Base-by-base conservation (phyloP, 1,140 invertebrate species). In the Bombus waltoni region DNA sequence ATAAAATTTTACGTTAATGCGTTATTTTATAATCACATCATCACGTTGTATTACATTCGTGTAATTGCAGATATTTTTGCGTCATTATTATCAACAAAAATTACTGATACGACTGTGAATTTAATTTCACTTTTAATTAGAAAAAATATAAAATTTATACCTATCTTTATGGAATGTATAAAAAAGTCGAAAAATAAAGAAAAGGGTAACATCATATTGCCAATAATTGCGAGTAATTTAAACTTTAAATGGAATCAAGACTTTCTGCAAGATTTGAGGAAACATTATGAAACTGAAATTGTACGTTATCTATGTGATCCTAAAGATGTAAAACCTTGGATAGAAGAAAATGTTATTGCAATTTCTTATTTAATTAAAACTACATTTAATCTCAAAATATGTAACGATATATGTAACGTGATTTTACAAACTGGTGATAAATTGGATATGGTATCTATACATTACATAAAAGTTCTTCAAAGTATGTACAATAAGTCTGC, bases 371-470 rank as follows among this genome's bases (percentile, higher is more conserved):
- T 95, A n/a, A 94, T 95, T 18, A 83, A 94, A 42, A 87, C 88
- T n/a, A 81, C 42, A 72, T 94, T 95, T 66, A 92, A 94, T 74
- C 57, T 83, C 1, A 82, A 90, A 83, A 80, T 76, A n/a, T 95
- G 94, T 42, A 80, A 88, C 15, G 81, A 92, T 75, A 91, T 90
- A 74, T 93, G 93, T 47, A 53, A 85, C 10, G 89, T 6, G 42
- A 90, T 95, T 85, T 90, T 94, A 40, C 88, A 92, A 70, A 94
- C 92, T 73, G 94, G 94, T 0, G 93, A 95, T 47, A 94, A 94
- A 89, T 87, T 95, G 25, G 90, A 93, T 8, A 87, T 83, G 59
- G 88, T 95, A 10, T 87, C 93, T 42, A 65, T 82, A 22, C 73
- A 87, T 70, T 94, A 94, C 44, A 81, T 96, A 10, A 90, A 95